Evolutionary conservation across 2,888 invertebrate species (phyloP).

Genomic region (Sisyra nigra): DNA sequence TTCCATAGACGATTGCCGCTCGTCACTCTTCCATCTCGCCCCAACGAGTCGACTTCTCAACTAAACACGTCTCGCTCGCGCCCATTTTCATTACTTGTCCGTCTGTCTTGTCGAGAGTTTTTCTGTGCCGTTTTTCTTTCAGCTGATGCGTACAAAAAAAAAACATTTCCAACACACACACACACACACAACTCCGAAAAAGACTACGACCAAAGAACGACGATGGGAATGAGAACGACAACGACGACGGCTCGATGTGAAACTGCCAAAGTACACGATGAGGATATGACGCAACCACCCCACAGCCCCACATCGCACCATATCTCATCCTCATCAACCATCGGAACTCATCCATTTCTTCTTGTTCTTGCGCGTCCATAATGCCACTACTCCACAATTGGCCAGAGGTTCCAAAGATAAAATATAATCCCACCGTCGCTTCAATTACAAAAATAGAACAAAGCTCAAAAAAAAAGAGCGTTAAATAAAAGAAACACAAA

Average conservation of each 20-base stretch:
- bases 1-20: neutral
- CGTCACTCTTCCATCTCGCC: neutral
- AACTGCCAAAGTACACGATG: constrained; percentile 5
- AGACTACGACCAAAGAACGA: neutral
- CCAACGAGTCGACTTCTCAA: neutral
- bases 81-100: neutral
- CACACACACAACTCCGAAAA: neutral
- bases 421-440: too few species aligned
- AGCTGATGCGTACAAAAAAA: constrained; percentile 6
- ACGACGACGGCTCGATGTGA: constrained; percentile 1
- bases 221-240: neutral
- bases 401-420: too few species aligned
- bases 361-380: too few species aligned
- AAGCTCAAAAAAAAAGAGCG: too few species aligned
- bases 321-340: too few species aligned
- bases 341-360: too few species aligned
- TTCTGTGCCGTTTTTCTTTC: constrained; percentile 4
- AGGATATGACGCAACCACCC: constrained; percentile 4
- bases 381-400: too few species aligned
- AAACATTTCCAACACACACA: too few species aligned
- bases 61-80: neutral
- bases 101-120: constrained; percentile 2
- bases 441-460: too few species aligned
- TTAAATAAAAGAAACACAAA: too few species aligned
- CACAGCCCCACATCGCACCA: too few species aligned